Percentiles rank a stretch among this genome's conserved stretches.
Evolutionary conservation across 2,888 invertebrate genomes (phyloP).

Genomic region (Ectropis crepuscularia): DNA sequence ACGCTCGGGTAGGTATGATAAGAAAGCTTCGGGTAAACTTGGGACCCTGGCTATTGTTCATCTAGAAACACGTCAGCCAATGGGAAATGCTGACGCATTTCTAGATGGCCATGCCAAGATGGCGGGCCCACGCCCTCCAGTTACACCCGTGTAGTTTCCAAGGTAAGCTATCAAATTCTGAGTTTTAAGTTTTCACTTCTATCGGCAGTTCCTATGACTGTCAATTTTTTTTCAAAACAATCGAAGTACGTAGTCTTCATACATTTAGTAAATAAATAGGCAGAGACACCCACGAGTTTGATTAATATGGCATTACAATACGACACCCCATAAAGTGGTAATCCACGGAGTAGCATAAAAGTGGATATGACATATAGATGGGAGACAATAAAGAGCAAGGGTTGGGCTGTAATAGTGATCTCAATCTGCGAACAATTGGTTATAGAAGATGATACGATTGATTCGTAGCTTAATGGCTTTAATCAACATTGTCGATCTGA

Average conservation of each 20-base stretch:
- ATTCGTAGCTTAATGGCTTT: not conserved
- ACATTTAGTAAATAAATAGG: not conserved
- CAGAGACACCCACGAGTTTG: constrained; percentile 30
- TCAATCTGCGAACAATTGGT: constrained; percentile 38
- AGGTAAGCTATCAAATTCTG: too few relatives aligned
- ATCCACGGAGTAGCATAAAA: constrained; percentile 65
- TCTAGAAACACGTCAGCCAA: too few relatives aligned
- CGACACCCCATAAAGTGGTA: constrained; percentile 54
- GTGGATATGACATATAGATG: constrained; percentile 74
- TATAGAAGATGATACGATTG: constrained; percentile 26
- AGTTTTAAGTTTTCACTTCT: too few relatives aligned
- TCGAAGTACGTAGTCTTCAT: not conserved
- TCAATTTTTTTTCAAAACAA: too few relatives aligned
- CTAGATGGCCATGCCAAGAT: too few relatives aligned
- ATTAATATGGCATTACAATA: constrained; percentile 48
- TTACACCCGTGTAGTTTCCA: too few relatives aligned
- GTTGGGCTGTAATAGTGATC: constrained; percentile 63
- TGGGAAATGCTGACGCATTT: too few relatives aligned
- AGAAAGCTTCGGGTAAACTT: too few relatives aligned
- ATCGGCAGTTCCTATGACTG: too few relatives aligned
- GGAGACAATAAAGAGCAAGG: constrained; percentile 64
- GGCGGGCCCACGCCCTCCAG: too few relatives aligned
- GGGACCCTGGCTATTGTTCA: too few relatives aligned
- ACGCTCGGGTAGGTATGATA: too few relatives aligned
- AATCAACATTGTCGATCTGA: not conserved